Evolutionary conservation across 1,140 invertebrate species (phyloP).

Genomic region (Nephila pilipes): DNA sequence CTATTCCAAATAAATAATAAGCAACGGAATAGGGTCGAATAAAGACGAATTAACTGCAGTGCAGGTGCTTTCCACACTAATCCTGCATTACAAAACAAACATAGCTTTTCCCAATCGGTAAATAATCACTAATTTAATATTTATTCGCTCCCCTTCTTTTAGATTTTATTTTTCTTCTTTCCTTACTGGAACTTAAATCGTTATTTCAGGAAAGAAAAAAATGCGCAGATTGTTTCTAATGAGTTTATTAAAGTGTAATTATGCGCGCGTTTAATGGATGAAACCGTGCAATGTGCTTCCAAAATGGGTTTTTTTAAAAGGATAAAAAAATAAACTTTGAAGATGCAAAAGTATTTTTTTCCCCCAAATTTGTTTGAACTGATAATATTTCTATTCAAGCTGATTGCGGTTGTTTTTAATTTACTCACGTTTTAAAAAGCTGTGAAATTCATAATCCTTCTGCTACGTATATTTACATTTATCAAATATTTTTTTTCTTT

Average conservation of each 20-base stretch:
- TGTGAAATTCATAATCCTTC: no score
- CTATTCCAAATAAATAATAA: neutral
- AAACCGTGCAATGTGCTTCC: neutral
- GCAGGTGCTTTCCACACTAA: neutral
- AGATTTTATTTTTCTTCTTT: neutral
- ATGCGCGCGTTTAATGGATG: neutral
- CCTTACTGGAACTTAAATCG: neutral
- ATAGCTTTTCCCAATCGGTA: neutral
- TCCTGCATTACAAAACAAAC: neutral
- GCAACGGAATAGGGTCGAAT: neutral
- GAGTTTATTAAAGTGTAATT: slow-evolving; percentile 19
- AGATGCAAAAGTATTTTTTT: no score
- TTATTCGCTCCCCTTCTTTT: neutral
- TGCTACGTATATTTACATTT: no score
- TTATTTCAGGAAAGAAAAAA: neutral
- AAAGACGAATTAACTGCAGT: neutral
- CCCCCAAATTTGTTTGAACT: no score
- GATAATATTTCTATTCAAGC: no score
- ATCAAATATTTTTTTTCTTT: no score
- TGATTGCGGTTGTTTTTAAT: no score
- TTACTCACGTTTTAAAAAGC: no score
- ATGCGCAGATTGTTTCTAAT: slow-evolving; percentile 10
- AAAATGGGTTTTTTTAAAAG: neutral
- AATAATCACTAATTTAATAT: neutral
- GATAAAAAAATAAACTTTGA: neutral